Evolutionary conservation across 2,888 invertebrate species (phyloP).

Genomic region (Oligia latruncula): DNA sequence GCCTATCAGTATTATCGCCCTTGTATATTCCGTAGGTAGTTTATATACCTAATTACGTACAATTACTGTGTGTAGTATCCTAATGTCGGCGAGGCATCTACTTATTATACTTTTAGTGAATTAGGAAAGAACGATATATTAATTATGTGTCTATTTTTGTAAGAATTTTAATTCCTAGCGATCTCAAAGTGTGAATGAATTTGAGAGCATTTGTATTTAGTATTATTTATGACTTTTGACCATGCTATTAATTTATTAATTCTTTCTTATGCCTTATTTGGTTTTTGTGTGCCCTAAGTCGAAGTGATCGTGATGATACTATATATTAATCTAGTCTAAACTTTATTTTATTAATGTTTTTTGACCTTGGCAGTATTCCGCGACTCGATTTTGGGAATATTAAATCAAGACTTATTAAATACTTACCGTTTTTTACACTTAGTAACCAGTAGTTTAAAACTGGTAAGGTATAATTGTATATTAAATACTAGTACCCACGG

Average conservation of each 20-base stretch:
- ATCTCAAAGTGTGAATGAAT: constrained; percentile 29
- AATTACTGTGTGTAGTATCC: background rate
- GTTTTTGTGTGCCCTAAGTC: background rate
- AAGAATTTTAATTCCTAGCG: constrained; percentile 11
- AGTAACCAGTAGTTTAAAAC: background rate
- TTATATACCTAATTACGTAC: background rate
- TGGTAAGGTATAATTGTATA: background rate
- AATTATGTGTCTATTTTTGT: background rate
- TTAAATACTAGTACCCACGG: background rate
- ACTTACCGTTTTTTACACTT: background rate
- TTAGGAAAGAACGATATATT: background rate
- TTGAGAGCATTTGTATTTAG: background rate
- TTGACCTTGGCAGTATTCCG: background rate
- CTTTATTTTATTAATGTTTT: background rate
- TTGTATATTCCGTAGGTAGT: background rate
- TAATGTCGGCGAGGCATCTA: background rate
- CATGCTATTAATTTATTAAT: background rate
- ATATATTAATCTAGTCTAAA: constrained; percentile 28
- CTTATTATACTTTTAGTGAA: background rate
- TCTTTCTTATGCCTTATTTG: background rate
- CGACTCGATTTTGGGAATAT: background rate
- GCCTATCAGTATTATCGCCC: constrained; percentile 4
- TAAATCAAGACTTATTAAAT: background rate
- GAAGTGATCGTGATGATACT: background rate
- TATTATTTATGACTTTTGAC: background rate